Conservation (phyloP, 2,113 vertebrate species). For the Genyomyrus donnyi region DNA sequence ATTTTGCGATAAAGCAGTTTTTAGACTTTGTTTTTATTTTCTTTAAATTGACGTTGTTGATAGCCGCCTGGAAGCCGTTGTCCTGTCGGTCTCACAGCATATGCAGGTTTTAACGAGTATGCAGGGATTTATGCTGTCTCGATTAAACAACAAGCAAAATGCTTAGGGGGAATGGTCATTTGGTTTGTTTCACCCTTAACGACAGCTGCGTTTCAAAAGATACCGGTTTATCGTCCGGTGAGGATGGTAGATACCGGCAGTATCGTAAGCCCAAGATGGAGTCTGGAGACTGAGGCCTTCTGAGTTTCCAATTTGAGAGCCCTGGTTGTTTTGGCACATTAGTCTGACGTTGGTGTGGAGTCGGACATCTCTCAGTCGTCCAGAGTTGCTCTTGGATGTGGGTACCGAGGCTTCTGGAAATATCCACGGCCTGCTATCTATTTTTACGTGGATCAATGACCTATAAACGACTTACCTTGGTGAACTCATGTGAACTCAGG, state of each 20-base stretch:
- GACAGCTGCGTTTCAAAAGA: neutral
- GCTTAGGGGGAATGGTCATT: neutral
- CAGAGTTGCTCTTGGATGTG: neutral
- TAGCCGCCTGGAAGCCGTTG: neutral
- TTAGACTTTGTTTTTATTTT: neutral
- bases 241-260: neutral
- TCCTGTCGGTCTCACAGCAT: neutral
- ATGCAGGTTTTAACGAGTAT: neutral
- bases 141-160: neutral
- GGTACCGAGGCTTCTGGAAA: neutral
- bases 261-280: neutral
- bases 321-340: neutral
- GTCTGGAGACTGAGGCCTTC: neutral
- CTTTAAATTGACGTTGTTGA: neutral
- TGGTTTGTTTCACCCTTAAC: neutral
- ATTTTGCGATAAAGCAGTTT: neutral
- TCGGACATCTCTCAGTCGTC: neutral
- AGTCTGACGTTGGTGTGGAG: neutral
- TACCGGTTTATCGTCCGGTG: neutral
- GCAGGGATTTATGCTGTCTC: neutral
- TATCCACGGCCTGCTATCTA: neutral
- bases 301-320: neutral
- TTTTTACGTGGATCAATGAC: neutral
- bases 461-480: constrained; percentile 13
- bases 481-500: constrained; percentile 23